Base-by-base conservation (phyloP, 30 jellyfish, hydroid and myxozoan genomes). In the Haliclystus octoradiatus region DNA sequence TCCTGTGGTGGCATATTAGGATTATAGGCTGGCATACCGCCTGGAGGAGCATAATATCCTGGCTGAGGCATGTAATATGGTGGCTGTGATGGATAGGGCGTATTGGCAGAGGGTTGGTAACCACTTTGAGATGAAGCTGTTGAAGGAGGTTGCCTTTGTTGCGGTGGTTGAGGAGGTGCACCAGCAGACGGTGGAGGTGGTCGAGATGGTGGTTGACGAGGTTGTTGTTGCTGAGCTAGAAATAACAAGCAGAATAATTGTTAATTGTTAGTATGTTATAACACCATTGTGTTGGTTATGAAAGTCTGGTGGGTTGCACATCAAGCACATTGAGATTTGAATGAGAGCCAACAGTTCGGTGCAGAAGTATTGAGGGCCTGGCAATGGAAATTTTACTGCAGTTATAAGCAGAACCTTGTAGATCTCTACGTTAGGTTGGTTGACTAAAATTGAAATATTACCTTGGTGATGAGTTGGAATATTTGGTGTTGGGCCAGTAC, bases 31-130 rank as follows among this genome's bases (percentile, higher is more conserved):
- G 92, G 82, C 90, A 86, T 80, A 13, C 92, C 94, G 12, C 94
- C 96, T 33, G 96, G 94, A 2, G 96, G 96, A 4, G 94, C 96
- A 52, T 86, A 86, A 52, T 80, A 61, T 5, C 96, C 96, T 3
- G 96, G 78, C 34, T 86, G 96, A 2, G 96, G 96, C 96, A 86
- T 86, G 69, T 35, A 78, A 52, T 13, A 28, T 31, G 92, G 75
- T 31, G 92, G 75, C 62, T 72, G 85, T n/a, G 91, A 34, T 19
- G 96, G 96, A 76, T 86, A 86, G 3, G 94, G 92, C 1, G 83
- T 75, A 70, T 25, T 52, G 13, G 76, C 35, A 26, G 52, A 27
- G 32, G 27, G 73, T 19, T 40, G 57, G 19, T 40, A 40, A 40
- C 57, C 57, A 40, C 14, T 40, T 5, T 40, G 19, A 19, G 57